Conservation (phyloP, 2,113 vertebrate genomes). For the Neolamprologus fasciatus region DNA sequence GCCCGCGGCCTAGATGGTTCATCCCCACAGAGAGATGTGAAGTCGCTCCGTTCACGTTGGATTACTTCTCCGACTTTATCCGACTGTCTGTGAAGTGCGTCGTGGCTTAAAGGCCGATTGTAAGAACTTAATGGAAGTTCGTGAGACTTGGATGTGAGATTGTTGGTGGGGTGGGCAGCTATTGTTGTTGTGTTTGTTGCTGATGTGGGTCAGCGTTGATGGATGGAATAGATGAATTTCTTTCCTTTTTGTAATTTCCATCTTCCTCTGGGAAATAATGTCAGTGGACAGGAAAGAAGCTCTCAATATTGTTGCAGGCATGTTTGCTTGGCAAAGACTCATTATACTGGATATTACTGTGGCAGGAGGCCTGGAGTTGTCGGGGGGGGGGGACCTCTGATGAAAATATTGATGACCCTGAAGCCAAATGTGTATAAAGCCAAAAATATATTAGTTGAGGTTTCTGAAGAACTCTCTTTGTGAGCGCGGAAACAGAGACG, state of each 20-base stretch:
- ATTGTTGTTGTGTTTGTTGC: background rate
- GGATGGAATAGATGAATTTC: conserved; percentile 35
- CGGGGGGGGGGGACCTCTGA: background rate
- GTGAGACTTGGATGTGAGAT: background rate
- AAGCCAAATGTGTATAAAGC: conserved; percentile 19
- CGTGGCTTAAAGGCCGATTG: background rate
- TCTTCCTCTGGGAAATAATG: conserved; percentile 61
- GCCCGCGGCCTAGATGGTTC: background rate
- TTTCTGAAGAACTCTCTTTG: background rate
- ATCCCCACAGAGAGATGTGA: background rate
- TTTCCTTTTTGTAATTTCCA: conserved; percentile 46
- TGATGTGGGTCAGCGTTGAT: conserved; percentile 38
- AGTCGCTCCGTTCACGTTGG: background rate
- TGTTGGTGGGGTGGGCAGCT: background rate
- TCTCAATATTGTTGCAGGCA: conserved; percentile 49
- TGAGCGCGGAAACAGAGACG: background rate
- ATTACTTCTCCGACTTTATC: background rate
- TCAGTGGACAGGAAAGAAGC: conserved; percentile 32
- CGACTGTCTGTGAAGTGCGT: background rate
- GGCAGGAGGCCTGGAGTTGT: background rate
- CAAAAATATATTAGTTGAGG: background rate
- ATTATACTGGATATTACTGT: conserved; percentile 59
- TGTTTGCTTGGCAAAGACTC: conserved; percentile 57
- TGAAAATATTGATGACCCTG: conserved; percentile 52
- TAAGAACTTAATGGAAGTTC: background rate